Evolutionary conservation across 2,113 vertebrate species (phyloP).

Genomic region (Cheilinus undulatus): DNA sequence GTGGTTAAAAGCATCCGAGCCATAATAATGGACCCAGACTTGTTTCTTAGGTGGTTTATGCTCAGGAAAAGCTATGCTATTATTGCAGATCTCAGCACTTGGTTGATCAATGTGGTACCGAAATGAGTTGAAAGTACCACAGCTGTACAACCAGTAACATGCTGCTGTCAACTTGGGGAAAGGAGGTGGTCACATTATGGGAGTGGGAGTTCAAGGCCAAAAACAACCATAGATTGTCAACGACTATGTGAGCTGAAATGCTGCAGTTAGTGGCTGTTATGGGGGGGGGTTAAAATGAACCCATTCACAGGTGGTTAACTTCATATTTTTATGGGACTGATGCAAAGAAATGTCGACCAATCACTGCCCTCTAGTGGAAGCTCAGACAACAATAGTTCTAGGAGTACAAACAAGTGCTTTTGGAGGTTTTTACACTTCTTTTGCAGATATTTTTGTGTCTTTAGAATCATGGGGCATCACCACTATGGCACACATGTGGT

Average conservation of each 20-base stretch:
- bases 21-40: slow-evolving; percentile 32
- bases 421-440: slow-evolving; percentile 3
- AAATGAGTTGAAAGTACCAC: slow-evolving; percentile 20
- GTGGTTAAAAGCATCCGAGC: slow-evolving; percentile 43
- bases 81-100: slow-evolving; percentile 47
- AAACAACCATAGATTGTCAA: slow-evolving; percentile 59
- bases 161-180: slow-evolving; percentile 25
- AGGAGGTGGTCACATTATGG: not conserved
- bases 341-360: not conserved
- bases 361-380: slow-evolving; percentile 38
- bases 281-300: not conserved
- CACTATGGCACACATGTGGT: slow-evolving; percentile 74
- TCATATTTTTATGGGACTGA: slow-evolving; percentile 16
- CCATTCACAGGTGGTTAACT: not conserved
- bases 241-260: slow-evolving; percentile 2
- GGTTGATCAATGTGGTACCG: slow-evolving; percentile 38
- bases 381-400: slow-evolving; percentile 17
- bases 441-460: slow-evolving; percentile 14
- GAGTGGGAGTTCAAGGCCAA: not conserved
- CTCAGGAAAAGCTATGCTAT: slow-evolving; percentile 21
- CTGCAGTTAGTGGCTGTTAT: not conserved
- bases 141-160: slow-evolving; percentile 29
- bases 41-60: slow-evolving; percentile 19
- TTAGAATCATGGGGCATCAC: slow-evolving; percentile 9
- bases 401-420: slow-evolving; percentile 52